Conservation (phyloP, 2,797 vertebrate species). For the Schizopygopsis malacanthus region DNA sequence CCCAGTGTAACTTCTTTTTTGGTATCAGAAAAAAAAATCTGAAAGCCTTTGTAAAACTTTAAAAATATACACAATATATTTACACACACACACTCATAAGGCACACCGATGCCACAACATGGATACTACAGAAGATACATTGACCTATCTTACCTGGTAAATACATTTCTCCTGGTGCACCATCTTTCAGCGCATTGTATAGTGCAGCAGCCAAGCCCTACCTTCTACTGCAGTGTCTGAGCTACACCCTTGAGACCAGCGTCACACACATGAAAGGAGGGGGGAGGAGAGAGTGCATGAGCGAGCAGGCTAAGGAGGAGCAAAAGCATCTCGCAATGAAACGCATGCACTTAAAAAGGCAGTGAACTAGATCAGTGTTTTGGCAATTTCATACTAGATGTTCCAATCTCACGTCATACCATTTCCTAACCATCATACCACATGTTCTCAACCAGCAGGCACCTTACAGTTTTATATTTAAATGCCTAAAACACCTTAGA, state of each 20-base stretch:
- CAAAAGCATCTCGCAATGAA: conserved; percentile 38
- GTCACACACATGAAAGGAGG: conserved; percentile 64
- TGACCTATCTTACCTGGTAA: conserved; percentile 79
- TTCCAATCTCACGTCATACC: not conserved
- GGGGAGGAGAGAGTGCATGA: conserved; percentile 46
- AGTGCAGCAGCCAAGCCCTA: conserved; percentile 70
- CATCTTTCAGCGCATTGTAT: conserved; percentile 80
- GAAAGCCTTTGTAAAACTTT: not conserved
- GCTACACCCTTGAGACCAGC: conserved; percentile 78
- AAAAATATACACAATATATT: not conserved
- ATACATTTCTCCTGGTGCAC: conserved; percentile 83
- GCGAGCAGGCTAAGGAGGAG: conserved; percentile 40
- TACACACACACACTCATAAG: conserved; percentile 15
- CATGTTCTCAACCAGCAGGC: not conserved
- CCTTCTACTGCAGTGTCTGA: conserved; percentile 78
- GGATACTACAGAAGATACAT: not conserved
- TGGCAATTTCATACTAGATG: not conserved
- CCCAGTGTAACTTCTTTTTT: not conserved
- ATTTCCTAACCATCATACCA: not conserved
- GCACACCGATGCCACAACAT: not conserved
- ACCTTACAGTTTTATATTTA: not conserved
- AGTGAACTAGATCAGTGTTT: not conserved
- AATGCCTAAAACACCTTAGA: not conserved
- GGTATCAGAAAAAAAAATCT: not conserved
- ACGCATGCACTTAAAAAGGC: not conserved